A percentile compares a stretch with the other conserved stretches of the same genome.
Evolutionary conservation across 2,797 vertebrate species (phyloP).

Genomic region (Phrynocephalus guinanensis): DNA sequence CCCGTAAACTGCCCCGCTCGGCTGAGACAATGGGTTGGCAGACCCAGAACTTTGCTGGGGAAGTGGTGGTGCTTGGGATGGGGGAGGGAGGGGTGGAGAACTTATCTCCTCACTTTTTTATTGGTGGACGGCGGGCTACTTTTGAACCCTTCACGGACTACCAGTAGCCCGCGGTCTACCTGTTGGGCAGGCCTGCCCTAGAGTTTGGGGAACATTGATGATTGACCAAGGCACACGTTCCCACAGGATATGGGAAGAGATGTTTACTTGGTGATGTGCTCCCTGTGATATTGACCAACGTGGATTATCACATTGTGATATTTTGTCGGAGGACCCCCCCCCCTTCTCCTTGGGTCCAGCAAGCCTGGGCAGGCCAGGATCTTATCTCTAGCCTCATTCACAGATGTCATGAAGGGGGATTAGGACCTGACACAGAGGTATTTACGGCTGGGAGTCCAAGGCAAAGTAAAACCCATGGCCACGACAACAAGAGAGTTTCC

Average conservation of each 20-base stretch:
- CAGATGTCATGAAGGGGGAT: not conserved
- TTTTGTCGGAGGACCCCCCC: too few species aligned
- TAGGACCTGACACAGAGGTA: slow-evolving; percentile 2
- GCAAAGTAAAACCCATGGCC: not conserved
- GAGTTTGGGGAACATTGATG: too few species aligned
- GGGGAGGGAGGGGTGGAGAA: too few species aligned
- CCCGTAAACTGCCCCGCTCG: too few species aligned
- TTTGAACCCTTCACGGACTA: too few species aligned
- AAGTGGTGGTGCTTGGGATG: too few species aligned
- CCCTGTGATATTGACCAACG: not conserved
- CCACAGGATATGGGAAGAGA: not conserved
- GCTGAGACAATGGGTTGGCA: too few species aligned
- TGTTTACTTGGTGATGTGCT: not conserved
- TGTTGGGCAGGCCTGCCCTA: too few species aligned
- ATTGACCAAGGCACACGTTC: not conserved
- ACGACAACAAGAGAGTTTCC: not conserved
- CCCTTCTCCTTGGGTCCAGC: not conserved
- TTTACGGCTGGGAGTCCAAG: slow-evolving; percentile 7
- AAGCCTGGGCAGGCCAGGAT: slow-evolving; percentile 1
- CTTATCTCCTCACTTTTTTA: too few species aligned
- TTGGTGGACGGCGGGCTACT: too few species aligned
- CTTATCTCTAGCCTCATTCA: not conserved
- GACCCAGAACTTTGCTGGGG: too few species aligned
- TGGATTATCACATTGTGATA: not conserved
- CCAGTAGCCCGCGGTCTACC: too few species aligned